Evolutionary conservation across 2,888 invertebrate genomes (phyloP).

Genomic region (Drosophila nigritarsus): DNA sequence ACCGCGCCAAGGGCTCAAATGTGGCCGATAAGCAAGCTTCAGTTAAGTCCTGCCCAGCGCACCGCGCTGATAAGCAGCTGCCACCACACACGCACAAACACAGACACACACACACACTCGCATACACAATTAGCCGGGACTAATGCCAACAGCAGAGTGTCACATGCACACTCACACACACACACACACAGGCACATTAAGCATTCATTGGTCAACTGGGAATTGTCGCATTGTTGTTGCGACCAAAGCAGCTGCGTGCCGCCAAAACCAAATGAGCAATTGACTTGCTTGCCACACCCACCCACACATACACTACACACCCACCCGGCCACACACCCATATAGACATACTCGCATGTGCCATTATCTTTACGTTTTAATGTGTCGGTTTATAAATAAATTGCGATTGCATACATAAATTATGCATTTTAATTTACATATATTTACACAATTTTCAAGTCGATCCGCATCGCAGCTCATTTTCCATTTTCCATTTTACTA

Average conservation of each 20-base stretch:
- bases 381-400: conserved; percentile 82
- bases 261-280: conserved; percentile 82
- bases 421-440: conserved; percentile 81
- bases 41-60: conserved; percentile 70
- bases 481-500: conserved; percentile 31
- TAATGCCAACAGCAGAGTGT: conserved; percentile 55
- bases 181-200: conserved; percentile 60
- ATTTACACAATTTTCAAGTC: conserved; percentile 72
- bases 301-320: neutral
- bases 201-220: conserved; percentile 79
- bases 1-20: conserved; percentile 75
- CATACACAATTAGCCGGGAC: conserved; percentile 61
- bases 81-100: conserved; percentile 48
- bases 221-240: conserved; percentile 59
- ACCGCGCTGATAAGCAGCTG: conserved; percentile 67
- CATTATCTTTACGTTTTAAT: conserved; percentile 81
- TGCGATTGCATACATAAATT: conserved; percentile 76
- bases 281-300: conserved; percentile 62
- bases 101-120: conserved; percentile 17
- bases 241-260: conserved; percentile 70
- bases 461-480: conserved; percentile 64
- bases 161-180: conserved; percentile 33
- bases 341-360: conserved; percentile 6
- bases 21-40: conserved; percentile 71
- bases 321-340: neutral